Percentiles rank a stretch among this genome's conserved stretches.
phyloP scores from a whole-genome alignment of 2,888 invertebrate genomes.

The Nysson spinosus region DNA sequence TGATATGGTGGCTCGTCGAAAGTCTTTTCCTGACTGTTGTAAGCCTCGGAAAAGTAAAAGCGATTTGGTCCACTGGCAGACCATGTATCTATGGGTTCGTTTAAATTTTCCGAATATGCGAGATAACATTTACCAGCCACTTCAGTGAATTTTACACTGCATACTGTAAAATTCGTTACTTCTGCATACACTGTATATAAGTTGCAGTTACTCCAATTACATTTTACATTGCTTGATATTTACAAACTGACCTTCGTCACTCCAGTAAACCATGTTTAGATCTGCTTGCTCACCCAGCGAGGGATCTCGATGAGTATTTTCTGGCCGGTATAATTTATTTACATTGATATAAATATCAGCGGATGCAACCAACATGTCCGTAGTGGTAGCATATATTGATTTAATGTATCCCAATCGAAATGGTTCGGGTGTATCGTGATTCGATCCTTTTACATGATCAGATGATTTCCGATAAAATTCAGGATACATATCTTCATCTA shows the following conservation, averaged over 20 bases:
- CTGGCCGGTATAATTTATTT: conserved; percentile 86
- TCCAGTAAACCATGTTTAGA: conserved; percentile 87
- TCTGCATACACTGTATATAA: no score
- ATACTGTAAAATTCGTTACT: conserved; percentile 75
- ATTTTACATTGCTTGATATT: conserved; percentile 1
- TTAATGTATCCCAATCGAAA: conserved; percentile 86
- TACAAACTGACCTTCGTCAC: conserved; percentile 83
- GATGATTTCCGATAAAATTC: conserved; percentile 89
- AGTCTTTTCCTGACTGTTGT: conserved; percentile 79
- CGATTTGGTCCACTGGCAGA: conserved; percentile 82
- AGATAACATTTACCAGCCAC: conserved; percentile 86
- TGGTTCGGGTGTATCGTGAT: conserved; percentile 85
- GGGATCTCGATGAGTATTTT: conserved; percentile 83
- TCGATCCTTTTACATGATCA: conserved; percentile 85
- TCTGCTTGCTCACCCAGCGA: conserved; percentile 81
- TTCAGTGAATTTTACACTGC: conserved; percentile 79
- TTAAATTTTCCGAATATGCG: conserved; percentile 82
- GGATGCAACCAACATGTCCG: conserved; percentile 79
- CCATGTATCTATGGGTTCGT: conserved; percentile 80
- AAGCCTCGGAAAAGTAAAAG: conserved; percentile 87
- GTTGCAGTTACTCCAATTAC: neutral
- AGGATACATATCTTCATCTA: conserved; percentile 87
- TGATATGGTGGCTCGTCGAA: conserved; percentile 82
- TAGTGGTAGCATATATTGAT: conserved; percentile 81
- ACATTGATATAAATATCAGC: conserved; percentile 83